A percentile compares a stretch with the other conserved stretches of the same genome.
phyloP scores from a whole-genome alignment of 92 coral and sea anemone species.

The Phenganax marumi region DNA sequence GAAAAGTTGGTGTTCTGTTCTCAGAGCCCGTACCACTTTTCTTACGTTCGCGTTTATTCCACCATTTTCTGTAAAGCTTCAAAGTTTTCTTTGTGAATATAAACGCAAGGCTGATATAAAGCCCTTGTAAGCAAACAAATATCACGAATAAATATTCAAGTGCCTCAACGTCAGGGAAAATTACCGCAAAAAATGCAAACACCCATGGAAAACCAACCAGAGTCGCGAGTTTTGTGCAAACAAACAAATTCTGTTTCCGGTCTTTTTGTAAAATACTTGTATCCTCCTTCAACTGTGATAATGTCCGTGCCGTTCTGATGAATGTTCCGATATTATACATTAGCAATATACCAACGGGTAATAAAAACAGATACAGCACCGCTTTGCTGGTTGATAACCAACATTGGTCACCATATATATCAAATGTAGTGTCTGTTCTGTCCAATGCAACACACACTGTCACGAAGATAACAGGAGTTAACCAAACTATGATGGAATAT shows the following conservation, averaged over 20 bases:
- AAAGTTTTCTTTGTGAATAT: neutral
- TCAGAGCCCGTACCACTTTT: neutral
- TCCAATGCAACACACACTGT: constrained; percentile 8
- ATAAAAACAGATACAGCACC: constrained; percentile 21
- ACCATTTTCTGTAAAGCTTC: neutral
- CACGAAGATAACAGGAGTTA: constrained; percentile 7
- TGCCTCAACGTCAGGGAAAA: neutral
- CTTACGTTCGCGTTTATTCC: neutral
- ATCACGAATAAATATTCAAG: neutral
- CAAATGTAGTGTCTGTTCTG: constrained; percentile 20
- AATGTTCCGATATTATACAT: constrained; percentile 12
- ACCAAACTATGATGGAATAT: constrained; percentile 23
- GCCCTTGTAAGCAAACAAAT: constrained; percentile 11
- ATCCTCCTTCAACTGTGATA: constrained; percentile 8
- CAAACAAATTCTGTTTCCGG: constrained; percentile 3
- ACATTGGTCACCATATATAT: constrained; percentile 28
- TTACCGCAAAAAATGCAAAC: constrained; percentile 8
- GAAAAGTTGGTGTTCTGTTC: neutral
- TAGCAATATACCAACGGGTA: neutral
- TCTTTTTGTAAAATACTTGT: constrained; percentile 13
- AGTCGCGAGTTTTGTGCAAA: constrained; percentile 37
- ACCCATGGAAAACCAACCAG: constrained; percentile 41
- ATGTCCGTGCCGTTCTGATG: constrained; percentile 30
- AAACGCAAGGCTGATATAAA: constrained; percentile 1
- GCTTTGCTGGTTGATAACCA: constrained; percentile 31